These are phyloP conservation scores for Autographa gamma DNA, from an alignment of 2,888 invertebrate species.

Conservation along the genomic window DNA sequence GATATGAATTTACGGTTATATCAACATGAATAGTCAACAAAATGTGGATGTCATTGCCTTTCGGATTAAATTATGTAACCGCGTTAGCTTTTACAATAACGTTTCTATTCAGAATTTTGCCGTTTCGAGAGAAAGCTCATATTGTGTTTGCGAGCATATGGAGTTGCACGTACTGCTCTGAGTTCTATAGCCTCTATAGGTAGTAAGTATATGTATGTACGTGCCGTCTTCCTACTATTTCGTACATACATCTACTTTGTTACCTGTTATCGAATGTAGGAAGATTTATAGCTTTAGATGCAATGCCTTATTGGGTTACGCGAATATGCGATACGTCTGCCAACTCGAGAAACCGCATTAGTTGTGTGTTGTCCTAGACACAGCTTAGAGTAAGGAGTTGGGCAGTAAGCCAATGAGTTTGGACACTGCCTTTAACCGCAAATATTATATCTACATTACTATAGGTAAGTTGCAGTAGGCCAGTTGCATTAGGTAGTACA, in stretches of 20 bases:
- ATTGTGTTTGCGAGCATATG: conserved; percentile 46
- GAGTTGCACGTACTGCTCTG: conserved; percentile 17
- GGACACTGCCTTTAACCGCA: conserved; percentile 28
- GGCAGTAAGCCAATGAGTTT: conserved; percentile 36
- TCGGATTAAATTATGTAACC: conserved; percentile 44
- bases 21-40: conserved; percentile 11
- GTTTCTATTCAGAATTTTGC: conserved; percentile 46
- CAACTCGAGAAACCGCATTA: conserved; percentile 13
- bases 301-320: not conserved
- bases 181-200: conserved; percentile 2
- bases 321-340: conserved; percentile 1
- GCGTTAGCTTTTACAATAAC: conserved; percentile 34
- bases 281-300: not conserved
- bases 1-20: conserved; percentile 19
- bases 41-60: conserved; percentile 33
- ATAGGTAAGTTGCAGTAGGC: conserved; percentile 10
- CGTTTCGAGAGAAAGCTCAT: conserved; percentile 53
- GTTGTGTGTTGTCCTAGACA: conserved; percentile 9
- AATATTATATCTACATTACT: conserved; percentile 20
- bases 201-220: conserved; percentile 15
- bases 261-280: not conserved
- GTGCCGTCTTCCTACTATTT: not conserved
- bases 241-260: not conserved
- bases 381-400: conserved; percentile 18
- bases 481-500: conserved; percentile 10